A percentile compares a stretch with the other conserved stretches of the same genome.
phyloP scores from a whole-genome alignment of 2,113 vertebrate species.

The Siniperca knerii region DNA sequence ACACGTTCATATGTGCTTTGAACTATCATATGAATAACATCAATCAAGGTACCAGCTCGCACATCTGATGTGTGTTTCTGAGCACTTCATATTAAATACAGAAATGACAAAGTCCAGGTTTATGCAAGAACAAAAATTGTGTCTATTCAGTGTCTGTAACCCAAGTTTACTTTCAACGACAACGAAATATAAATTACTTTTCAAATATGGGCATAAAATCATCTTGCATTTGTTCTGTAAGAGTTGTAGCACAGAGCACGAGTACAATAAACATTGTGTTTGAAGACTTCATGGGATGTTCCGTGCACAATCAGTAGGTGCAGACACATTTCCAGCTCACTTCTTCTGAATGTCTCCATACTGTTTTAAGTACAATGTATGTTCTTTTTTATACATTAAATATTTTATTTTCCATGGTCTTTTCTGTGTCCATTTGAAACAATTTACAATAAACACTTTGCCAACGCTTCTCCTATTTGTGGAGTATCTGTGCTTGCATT shows the following conservation, averaged over 20 bases:
- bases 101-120: not conserved
- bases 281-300: not conserved
- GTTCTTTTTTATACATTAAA: constrained; percentile 75
- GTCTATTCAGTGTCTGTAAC: not conserved
- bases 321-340: constrained; percentile 14
- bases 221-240: not conserved
- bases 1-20: constrained; percentile 13
- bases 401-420: constrained; percentile 75
- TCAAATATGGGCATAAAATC: not conserved
- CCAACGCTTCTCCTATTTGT: constrained; percentile 31
- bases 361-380: constrained; percentile 47
- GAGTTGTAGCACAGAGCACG: not conserved
- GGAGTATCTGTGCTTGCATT: not conserved
- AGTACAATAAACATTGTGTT: not conserved
- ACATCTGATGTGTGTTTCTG: constrained; percentile 12
- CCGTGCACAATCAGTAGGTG: not conserved
- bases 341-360: constrained; percentile 64
- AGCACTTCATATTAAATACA: constrained; percentile 11
- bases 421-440: constrained; percentile 73
- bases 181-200: not conserved
- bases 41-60: not conserved
- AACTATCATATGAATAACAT: constrained; percentile 3
- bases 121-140: not conserved
- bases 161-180: not conserved
- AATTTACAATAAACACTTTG: constrained; percentile 83